Conservation (phyloP, 2,888 invertebrate genomes). For the Chironomus tentans region DNA sequence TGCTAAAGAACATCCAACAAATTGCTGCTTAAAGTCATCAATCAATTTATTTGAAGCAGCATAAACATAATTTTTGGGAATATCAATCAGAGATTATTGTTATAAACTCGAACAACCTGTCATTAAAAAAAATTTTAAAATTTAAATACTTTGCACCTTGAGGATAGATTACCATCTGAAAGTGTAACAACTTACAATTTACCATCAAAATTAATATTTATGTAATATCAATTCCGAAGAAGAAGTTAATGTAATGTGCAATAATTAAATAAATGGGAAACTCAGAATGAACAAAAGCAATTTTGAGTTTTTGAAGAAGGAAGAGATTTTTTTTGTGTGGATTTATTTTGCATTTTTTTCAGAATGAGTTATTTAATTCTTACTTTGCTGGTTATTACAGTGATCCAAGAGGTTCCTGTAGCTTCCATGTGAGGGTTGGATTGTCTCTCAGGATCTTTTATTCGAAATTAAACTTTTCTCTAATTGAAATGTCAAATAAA, state of each 20-base stretch:
- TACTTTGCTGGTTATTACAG: no score
- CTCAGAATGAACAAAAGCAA: not conserved
- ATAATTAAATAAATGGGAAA: not conserved
- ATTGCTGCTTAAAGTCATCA: not conserved
- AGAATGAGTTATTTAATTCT: no score
- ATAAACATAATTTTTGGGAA: constrained; percentile 9
- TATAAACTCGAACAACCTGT: not conserved
- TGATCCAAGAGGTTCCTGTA: no score
- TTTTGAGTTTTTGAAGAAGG: not conserved
- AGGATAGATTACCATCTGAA: no score
- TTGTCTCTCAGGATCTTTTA: no score
- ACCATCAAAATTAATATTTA: not conserved
- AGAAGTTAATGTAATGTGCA: constrained; percentile 16
- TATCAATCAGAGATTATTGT: constrained; percentile 20
- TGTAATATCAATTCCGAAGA: not conserved
- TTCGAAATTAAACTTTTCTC: no score
- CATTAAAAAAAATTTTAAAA: constrained; percentile 5
- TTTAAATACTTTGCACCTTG: not conserved
- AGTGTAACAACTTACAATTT: no score
- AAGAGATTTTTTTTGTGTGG: not conserved
- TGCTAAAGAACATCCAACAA: constrained; percentile 8
- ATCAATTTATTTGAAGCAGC: not conserved
- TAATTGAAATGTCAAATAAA: no score
- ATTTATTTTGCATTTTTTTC: no score
- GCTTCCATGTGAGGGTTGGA: no score